Base-by-base conservation (phyloP, 2,113 vertebrate species). In the Hystrix brachyura region DNA sequence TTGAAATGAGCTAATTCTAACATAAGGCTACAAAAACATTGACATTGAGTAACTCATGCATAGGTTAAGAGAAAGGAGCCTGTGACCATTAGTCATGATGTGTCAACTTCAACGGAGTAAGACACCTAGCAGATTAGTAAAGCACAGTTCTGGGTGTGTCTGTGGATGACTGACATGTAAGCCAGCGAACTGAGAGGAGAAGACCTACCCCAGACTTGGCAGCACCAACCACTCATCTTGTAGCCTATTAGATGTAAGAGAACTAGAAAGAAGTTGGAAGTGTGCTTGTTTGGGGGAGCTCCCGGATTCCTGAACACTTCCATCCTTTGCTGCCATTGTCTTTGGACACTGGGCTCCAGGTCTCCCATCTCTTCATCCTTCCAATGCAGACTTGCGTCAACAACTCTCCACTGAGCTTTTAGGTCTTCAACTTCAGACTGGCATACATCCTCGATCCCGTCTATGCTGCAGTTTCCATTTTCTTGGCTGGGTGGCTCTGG, bases 1-100 rank as follows among this genome's bases (percentile, higher is more conserved):
- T 80, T 87, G 51, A 86, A 67, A 86, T 43, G 48, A 89, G 84
- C 12, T 79, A 74, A 55, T 82, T 76, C 17, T 48, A 91, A 84
- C 21, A 72, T 57, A 86, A 60, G 64, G 62, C 38, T 48, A 12
- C 14, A 29, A 91, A 91, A 53, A 25, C 1, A 67, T 0, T 59
- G 71, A 27, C 60, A 48, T 76, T 94, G 80, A 76, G 27, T 62
- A 92, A 81, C 13, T 67, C 9, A 64, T 25, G 72, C 17, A 48
- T 17, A 69, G 80, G 7, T 74, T n/a, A 57, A 13, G 32, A 86
- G n/a, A 69, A 76, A 62, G 34, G 29, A 90, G 90, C 4, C 32
- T 29, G 71, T 25, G 38, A 72, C 71, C 18, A 21, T 72, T 85
- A 84, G 34, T 32, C 80, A 25, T 78, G 19, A 78, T 48, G 60